Evolutionary conservation across 2,113 vertebrate species (phyloP).

Genomic region (Pachyramphus minor): DNA sequence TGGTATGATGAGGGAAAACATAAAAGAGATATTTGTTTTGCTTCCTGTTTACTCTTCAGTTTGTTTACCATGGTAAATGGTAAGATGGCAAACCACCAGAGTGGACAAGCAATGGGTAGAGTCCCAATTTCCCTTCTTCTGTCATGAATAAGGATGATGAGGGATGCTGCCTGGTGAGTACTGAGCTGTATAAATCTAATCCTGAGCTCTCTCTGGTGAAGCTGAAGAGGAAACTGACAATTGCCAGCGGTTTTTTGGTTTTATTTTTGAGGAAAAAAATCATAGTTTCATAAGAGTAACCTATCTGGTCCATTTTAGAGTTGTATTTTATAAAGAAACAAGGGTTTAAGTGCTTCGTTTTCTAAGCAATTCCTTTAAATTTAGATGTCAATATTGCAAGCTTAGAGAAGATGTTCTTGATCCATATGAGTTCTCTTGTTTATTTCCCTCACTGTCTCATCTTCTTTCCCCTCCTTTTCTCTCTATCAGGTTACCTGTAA

Average conservation of each 20-base stretch:
- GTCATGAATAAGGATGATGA: background rate
- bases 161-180: background rate
- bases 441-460: background rate
- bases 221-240: background rate
- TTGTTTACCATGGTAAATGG: background rate
- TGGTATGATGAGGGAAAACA: background rate
- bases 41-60: background rate
- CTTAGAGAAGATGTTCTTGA: background rate
- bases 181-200: background rate
- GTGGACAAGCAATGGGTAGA: background rate
- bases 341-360: background rate
- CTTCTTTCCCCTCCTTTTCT: background rate
- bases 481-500: background rate
- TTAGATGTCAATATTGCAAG: background rate
- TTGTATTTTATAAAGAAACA: background rate
- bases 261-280: background rate
- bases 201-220: background rate
- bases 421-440: background rate
- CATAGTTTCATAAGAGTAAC: rapidly evolving
- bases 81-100: background rate
- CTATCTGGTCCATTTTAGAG: background rate
- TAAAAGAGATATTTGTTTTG: background rate
- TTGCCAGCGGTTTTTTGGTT: background rate
- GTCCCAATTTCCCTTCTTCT: background rate
- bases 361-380: background rate